Conservation (phyloP, 1,140 invertebrate genomes). For the Cheumatopsyche charites region DNA sequence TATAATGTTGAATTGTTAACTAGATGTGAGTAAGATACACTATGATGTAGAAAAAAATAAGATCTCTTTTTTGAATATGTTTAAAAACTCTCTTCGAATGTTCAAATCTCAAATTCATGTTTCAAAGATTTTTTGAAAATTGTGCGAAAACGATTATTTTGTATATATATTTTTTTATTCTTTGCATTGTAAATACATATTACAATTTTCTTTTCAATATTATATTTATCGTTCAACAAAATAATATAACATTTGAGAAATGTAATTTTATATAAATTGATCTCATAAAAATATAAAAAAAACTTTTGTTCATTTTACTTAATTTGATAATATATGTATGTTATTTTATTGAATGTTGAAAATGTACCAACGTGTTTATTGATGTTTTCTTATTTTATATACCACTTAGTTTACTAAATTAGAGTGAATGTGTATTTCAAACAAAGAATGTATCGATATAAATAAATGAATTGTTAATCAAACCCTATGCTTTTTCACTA, state of each 20-base stretch:
- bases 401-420: conserved; percentile 26
- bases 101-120: no score
- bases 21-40: conserved; percentile 47
- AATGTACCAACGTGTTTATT: conserved; percentile 16
- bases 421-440: conserved; percentile 42
- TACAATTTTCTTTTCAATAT: background rate
- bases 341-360: conserved; percentile 14
- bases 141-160: no score
- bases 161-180: no score
- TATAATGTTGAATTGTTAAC: conserved; percentile 46
- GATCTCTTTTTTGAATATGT: background rate
- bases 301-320: background rate
- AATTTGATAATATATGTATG: background rate
- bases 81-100: no score
- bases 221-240: background rate
- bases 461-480: conserved; percentile 49
- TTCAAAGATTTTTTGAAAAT: no score
- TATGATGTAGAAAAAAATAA: conserved; percentile 39
- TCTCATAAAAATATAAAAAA: background rate
- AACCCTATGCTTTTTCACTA: conserved; percentile 6
- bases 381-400: conserved; percentile 30
- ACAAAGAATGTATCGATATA: conserved; percentile 43
- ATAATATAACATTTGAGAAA: background rate
- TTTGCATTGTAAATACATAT: no score
- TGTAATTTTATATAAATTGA: background rate